Base-by-base conservation (phyloP, 2,113 vertebrate species). In the Cavia aperea region DNA sequence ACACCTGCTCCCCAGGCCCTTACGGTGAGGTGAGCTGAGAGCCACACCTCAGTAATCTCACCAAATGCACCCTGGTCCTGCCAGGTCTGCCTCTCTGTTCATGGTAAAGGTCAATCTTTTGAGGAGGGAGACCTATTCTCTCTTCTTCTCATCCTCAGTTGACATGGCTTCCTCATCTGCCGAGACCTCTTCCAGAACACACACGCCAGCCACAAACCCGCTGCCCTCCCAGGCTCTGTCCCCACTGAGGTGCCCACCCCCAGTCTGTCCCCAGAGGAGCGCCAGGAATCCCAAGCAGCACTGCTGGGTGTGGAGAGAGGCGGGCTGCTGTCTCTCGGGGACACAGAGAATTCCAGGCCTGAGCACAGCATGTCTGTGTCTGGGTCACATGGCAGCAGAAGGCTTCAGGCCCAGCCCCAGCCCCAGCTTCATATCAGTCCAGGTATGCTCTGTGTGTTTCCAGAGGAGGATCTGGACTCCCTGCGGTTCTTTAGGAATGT, bases 381-480 rank as follows among this genome's bases (percentile, higher is more conserved):
- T 73, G 29, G 65, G 85, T 95, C 90, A 95, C 88, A 15, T 66
- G 94, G 88, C 23, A 19, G 39, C 12, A 1, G 39, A 72, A 90
- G 85, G 39, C 86, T 56, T 4, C 2, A 8, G 23, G 54, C 70
- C 82, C 86, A 77, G 66, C 49, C 72, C 82, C 86, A 77, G 66
- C 82, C 92, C 90, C 73, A 54, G 62, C 58, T 79, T 63, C n/a
- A 14, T 36, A 63, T 7, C 81, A 93, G 93, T 86, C 39, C 85
- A 97, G 92, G 94, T 97, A 97, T 97, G 96, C 97, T 97, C 92
- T 97, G 33, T 91, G 95, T 97, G 92, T 93, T 89, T 91, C 78
- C 24, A 33, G 73, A 85, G 82, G 54, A 88, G 89, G 65, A 24
- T 24, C 1, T 79, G 60, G 75, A 86, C 87, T 88, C 93, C 92